Percentiles rank a stretch among this genome's conserved stretches.
These are phyloP conservation scores for Brachyistius frenatus DNA, from an alignment of 2,113 vertebrate species.

Conservation along the genomic window DNA sequence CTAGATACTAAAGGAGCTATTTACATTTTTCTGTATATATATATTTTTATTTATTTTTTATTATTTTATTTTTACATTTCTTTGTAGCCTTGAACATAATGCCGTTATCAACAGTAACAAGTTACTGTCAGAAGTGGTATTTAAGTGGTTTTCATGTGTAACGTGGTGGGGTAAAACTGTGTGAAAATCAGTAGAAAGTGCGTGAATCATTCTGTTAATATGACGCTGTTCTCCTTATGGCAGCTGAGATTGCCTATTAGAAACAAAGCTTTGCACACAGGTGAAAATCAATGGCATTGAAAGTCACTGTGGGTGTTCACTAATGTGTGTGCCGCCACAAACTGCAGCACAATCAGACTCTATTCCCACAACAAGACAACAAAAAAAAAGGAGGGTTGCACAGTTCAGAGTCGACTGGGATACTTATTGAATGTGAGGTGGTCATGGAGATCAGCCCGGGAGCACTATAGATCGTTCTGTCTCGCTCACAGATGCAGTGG, in stretches of 20 bases:
- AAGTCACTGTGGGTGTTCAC: constrained; percentile 55
- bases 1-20: too few species aligned
- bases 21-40: too few species aligned
- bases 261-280: constrained; percentile 49
- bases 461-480: constrained; percentile 7
- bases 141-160: too few species aligned
- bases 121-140: too few species aligned
- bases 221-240: constrained; percentile 37
- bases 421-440: background rate
- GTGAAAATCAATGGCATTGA: constrained; percentile 73
- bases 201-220: constrained; percentile 21
- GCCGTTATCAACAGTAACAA: too few species aligned
- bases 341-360: constrained; percentile 51
- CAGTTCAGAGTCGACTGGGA: constrained; percentile 21
- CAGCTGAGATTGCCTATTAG: constrained; percentile 56
- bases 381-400: constrained; percentile 28
- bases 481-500: background rate
- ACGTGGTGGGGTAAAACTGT: background rate
- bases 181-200: background rate
- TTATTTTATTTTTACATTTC: too few species aligned
- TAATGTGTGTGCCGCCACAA: constrained; percentile 37
- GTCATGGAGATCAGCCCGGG: constrained; percentile 1
- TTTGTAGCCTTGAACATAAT: too few species aligned
- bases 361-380: constrained; percentile 27
- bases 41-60: too few species aligned